These are phyloP conservation scores for Protodeltote pygarga DNA, from an alignment of 2,888 invertebrate species.

Conservation along the genomic window DNA sequence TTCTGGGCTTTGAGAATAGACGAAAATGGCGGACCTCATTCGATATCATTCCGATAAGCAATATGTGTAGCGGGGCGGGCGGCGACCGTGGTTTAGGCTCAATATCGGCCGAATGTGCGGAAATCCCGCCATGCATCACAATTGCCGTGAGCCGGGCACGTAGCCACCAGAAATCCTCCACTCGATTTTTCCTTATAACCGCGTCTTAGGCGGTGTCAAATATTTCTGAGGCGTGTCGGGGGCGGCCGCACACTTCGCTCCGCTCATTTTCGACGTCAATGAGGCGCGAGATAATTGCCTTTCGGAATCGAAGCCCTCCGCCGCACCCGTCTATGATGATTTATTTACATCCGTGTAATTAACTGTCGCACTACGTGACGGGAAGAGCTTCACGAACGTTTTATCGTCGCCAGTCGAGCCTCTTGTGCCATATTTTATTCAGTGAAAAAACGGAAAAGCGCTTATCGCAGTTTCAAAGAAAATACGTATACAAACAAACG, in stretches of 20 bases:
- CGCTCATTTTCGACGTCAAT: conserved; percentile 82
- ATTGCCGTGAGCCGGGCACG: conserved; percentile 76
- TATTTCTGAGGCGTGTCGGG: conserved; percentile 71
- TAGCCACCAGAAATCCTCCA: conserved; percentile 72
- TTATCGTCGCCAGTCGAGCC: conserved; percentile 78
- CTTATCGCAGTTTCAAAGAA: conserved; percentile 80
- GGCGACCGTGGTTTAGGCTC: conserved; percentile 66
- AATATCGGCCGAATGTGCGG: conserved; percentile 73
- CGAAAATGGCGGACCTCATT: conserved; percentile 72
- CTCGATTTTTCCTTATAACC: conserved; percentile 78
- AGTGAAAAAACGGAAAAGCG: conserved; percentile 75
- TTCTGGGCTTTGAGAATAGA: conserved; percentile 63
- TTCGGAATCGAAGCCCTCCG: conserved; percentile 81
- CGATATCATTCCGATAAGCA: conserved; percentile 78
- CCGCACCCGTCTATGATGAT: conserved; percentile 84
- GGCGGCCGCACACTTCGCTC: conserved; percentile 60
- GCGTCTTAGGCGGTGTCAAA: conserved; percentile 76
- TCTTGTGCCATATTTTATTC: conserved; percentile 79
- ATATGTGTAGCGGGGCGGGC: conserved; percentile 67
- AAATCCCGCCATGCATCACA: conserved; percentile 79
- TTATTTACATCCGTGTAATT: conserved; percentile 87
- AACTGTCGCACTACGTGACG: conserved; percentile 86
- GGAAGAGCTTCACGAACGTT: conserved; percentile 80
- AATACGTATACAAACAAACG: conserved; percentile 83
- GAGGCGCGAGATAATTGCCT: conserved; percentile 85